These are phyloP conservation scores for Drosophila koepferae DNA, from an alignment of 2,888 invertebrate species.

Conservation along the genomic window DNA sequence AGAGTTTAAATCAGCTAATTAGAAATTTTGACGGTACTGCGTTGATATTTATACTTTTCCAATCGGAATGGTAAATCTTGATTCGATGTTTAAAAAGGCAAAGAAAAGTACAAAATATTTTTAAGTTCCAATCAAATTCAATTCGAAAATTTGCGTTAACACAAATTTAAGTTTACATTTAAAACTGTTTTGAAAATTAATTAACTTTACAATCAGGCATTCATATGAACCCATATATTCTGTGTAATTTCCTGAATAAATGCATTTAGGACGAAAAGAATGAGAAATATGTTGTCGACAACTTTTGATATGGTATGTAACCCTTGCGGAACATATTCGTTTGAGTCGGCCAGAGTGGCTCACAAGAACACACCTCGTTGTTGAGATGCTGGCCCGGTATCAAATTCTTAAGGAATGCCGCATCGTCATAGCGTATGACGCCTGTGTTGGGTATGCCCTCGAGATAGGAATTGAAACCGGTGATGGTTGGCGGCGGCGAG, in stretches of 20 bases:
- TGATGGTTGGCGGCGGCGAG: slow-evolving; percentile 84
- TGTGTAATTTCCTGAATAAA: not conserved
- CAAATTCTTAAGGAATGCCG: slow-evolving; percentile 84
- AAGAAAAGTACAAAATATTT: too few species aligned
- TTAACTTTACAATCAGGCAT: not conserved
- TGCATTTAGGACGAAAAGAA: slow-evolving; percentile 30
- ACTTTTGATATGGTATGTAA: slow-evolving; percentile 2
- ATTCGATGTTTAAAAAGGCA: too few species aligned
- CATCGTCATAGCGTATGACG: slow-evolving; percentile 84
- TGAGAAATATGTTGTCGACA: slow-evolving; percentile 14
- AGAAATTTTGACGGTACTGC: not conserved
- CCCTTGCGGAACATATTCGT: slow-evolving; percentile 22
- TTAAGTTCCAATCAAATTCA: too few species aligned
- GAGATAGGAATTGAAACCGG: slow-evolving; percentile 84
- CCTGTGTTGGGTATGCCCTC: slow-evolving; percentile 84
- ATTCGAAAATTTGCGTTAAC: too few species aligned
- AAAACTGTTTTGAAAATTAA: not conserved
- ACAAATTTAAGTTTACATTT: too few species aligned
- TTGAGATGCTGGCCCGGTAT: slow-evolving; percentile 85
- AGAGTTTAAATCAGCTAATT: not conserved
- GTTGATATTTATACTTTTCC: too few species aligned
- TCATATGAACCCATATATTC: not conserved
- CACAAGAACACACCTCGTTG: slow-evolving; percentile 81
- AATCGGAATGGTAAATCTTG: not conserved
- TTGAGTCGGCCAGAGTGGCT: slow-evolving; percentile 5